These are phyloP conservation scores for Pardosa pseudoannulata DNA, from an alignment of 2,888 invertebrate genomes.

Conservation along the genomic window DNA sequence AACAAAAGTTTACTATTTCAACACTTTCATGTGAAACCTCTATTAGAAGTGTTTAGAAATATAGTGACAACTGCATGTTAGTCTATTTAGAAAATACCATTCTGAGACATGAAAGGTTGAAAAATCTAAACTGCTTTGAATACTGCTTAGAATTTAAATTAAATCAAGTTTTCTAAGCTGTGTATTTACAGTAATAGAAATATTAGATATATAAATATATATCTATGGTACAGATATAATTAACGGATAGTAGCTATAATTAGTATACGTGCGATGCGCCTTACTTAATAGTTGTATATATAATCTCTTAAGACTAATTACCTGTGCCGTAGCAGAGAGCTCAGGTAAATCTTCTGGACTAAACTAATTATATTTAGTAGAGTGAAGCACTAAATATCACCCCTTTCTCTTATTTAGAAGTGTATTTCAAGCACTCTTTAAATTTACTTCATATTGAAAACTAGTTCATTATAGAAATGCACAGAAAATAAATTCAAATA, in stretches of 20 bases:
- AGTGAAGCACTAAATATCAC: not conserved
- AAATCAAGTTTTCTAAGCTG: too few relatives aligned
- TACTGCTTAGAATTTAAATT: too few relatives aligned
- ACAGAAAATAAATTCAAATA: not conserved
- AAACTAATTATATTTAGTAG: not conserved
- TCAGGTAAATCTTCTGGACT: not conserved
- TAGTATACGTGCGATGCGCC: slow-evolving; percentile 3
- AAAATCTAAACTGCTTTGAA: too few relatives aligned
- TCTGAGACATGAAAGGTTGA: too few relatives aligned
- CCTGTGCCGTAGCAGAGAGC: too few relatives aligned
- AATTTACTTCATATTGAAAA: not conserved
- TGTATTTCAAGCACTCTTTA: slow-evolving; percentile 2
- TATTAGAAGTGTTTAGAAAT: too few relatives aligned
- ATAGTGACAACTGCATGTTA: too few relatives aligned
- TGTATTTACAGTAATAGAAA: too few relatives aligned
- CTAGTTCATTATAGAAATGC: not conserved
- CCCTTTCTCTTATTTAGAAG: not conserved
- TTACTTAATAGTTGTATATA: slow-evolving; percentile 6
- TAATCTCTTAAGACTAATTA: not conserved
- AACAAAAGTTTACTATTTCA: too few relatives aligned
- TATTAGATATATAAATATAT: not conserved
- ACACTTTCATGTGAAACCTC: too few relatives aligned
- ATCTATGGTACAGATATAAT: slow-evolving; percentile 12
- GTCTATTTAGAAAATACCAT: too few relatives aligned
- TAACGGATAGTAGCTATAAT: not conserved